These are phyloP conservation scores for Allacma fusca DNA, from an alignment of 2,888 invertebrate genomes.

Conservation along the genomic window DNA sequence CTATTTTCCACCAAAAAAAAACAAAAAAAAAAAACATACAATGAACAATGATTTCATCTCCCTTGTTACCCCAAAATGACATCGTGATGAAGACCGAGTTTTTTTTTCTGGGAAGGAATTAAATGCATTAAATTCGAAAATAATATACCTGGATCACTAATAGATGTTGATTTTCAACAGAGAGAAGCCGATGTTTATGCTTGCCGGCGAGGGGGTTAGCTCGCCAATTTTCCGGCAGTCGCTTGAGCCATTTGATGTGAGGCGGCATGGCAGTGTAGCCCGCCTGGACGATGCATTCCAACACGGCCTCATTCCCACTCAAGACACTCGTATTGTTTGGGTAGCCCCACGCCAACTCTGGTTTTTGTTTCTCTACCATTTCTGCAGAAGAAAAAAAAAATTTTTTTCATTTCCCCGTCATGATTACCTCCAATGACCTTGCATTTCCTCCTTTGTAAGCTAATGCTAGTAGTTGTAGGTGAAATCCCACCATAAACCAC, in stretches of 20 bases:
- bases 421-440: constrained; percentile 38
- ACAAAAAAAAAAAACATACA: constrained; percentile 25
- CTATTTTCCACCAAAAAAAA: too few relatives aligned
- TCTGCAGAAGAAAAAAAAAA: constrained; percentile 43
- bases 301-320: constrained; percentile 58
- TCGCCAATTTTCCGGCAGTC: constrained; percentile 52
- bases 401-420: not conserved
- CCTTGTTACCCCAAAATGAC: too few relatives aligned
- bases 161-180: constrained; percentile 59
- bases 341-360: constrained; percentile 56
- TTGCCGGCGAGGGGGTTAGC: constrained; percentile 49
- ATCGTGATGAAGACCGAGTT: not conserved
- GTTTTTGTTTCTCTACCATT: constrained; percentile 58
- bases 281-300: constrained; percentile 59
- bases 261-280: constrained; percentile 59
- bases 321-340: constrained; percentile 59
- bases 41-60: constrained; percentile 6
- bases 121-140: not conserved
- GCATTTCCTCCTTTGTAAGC: constrained; percentile 3
- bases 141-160: constrained; percentile 59
- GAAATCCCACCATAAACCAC: not conserved
- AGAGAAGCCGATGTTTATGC: constrained; percentile 57
- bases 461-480: not conserved
- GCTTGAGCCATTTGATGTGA: constrained; percentile 61
- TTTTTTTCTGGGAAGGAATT: not conserved